These are phyloP conservation scores for Zosterops borbonicus DNA, from an alignment of 2,113 vertebrate genomes.

Conservation along the genomic window DNA sequence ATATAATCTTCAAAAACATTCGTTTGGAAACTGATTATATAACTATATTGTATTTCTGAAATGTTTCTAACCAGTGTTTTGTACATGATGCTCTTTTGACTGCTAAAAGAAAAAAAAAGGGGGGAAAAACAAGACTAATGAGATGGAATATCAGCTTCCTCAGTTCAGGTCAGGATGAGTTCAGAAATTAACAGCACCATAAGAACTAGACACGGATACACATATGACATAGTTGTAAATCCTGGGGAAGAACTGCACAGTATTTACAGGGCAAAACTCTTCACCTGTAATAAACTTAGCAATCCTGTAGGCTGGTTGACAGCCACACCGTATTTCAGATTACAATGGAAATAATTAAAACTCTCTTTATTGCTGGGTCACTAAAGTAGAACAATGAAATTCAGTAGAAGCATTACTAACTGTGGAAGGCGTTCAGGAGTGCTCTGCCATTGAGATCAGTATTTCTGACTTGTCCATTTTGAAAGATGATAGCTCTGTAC, in stretches of 20 bases:
- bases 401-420: background rate
- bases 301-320: background rate
- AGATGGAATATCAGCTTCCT: background rate
- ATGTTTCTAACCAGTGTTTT: background rate
- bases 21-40: background rate
- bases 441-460: background rate
- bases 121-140: background rate
- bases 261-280: background rate
- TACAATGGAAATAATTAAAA: background rate
- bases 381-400: background rate
- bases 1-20: background rate
- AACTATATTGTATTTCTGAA: background rate
- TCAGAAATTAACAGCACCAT: constrained; percentile 8
- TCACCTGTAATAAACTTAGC: background rate
- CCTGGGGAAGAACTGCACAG: background rate
- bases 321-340: background rate
- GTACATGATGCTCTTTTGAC: background rate
- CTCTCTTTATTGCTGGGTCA: background rate
- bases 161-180: background rate
- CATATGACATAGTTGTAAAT: background rate
- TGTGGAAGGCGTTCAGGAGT: background rate
- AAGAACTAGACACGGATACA: background rate
- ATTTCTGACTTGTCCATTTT: constrained; percentile 32
- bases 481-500: constrained; percentile 13
- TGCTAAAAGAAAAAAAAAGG: background rate